Base-by-base conservation (phyloP, 2,113 vertebrate genomes). In the Paraplagusia blochii region DNA sequence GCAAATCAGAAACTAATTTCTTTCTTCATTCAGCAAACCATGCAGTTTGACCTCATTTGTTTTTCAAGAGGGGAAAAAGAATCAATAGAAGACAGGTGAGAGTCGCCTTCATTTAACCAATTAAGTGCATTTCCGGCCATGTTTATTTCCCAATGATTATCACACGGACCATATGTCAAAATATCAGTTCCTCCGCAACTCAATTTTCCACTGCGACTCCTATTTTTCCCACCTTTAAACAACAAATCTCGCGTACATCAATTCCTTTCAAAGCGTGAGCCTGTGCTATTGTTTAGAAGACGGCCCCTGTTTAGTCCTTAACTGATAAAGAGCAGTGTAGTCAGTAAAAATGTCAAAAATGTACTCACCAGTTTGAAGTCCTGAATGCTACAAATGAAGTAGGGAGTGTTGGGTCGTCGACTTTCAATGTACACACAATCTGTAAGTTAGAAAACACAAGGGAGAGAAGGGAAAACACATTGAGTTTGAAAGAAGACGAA, bases 351-450 rank as follows among this genome's bases (percentile, higher is more conserved):
- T 71, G 61, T 85, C 54, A 57, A 68, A 67, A 69, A 44, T 71
- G 61, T 85, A 93, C 97, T 98, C 93, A 99, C 97, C 95, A 99
- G 90, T 88, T 99, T 99, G 92, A 99, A 99, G 90, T 99, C 97
- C 92, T 99, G 97, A 90, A 99, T 99, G 93, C 97, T 99, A 93
- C 97, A 99, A 91, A 99, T 99, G 93, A 99, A 99, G 88, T 99
- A 99, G 19, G 97, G 97, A 29, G 95, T 99, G 84, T 99, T 98
- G 82, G 97, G 94, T 70, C 96, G 92, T 54, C 95, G 94, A 64
- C 95, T 98, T 85, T 99, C 97, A 76, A 99, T 99, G 84, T 98
- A 99, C 78, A 99, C 97, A 89, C 97, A 99, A 94, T 99, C 97
- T 99, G 92, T 62, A 90, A 79, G 80, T 74, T 66, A 88, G 56